phyloP scores from a whole-genome alignment of 2,113 vertebrate species.

The Phrynosoma blainvillii region DNA sequence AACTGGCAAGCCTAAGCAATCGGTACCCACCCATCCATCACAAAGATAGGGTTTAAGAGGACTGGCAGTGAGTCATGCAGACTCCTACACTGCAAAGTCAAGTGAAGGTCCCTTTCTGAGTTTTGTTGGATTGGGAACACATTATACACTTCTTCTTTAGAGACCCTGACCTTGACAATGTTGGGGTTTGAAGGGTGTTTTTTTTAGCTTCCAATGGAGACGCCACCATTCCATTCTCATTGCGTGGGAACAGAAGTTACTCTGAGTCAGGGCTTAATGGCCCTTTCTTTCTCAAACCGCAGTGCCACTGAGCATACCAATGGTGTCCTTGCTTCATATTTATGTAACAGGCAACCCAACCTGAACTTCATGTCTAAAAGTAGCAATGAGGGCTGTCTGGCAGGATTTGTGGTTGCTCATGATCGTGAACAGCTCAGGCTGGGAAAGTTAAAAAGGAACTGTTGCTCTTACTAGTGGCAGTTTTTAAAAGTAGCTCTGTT shows the following conservation, averaged over 20 bases:
- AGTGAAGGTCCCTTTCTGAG: not conserved
- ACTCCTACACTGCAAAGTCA: constrained; percentile 2
- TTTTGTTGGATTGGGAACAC: not conserved
- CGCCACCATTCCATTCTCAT: too few relatives aligned
- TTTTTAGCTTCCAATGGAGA: too few relatives aligned
- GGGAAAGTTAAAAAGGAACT: too few relatives aligned
- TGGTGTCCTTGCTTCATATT: not conserved
- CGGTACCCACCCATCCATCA: not conserved
- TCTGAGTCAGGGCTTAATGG: not conserved
- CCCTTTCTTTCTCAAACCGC: too few relatives aligned
- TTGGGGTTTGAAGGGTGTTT: not conserved
- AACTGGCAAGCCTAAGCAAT: not conserved
- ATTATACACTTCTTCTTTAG: not conserved
- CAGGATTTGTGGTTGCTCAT: too few relatives aligned
- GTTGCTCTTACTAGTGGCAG: too few relatives aligned
- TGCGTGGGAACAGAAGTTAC: not conserved
- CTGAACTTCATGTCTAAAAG: not conserved
- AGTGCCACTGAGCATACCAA: not conserved
- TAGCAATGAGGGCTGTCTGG: too few relatives aligned
- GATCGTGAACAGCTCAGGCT: too few relatives aligned
- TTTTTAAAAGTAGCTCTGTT: too few relatives aligned
- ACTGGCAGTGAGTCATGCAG: not conserved
- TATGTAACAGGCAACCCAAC: not conserved
- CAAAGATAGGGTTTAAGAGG: not conserved
- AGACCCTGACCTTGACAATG: constrained; percentile 10